phyloP scores from a whole-genome alignment of 2,797 vertebrate species.

The Clarias platycephalus region DNA sequence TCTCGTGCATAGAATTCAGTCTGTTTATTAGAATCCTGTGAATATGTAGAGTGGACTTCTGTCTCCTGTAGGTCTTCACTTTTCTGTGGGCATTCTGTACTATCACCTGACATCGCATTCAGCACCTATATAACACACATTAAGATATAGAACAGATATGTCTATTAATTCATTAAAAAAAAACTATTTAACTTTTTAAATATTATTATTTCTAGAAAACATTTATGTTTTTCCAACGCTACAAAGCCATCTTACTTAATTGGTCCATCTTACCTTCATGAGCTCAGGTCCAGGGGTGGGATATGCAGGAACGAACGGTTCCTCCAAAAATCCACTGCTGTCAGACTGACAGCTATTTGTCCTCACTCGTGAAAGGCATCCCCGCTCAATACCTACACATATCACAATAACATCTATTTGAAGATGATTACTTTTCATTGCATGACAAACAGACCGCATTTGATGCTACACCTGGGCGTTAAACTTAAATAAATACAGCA shows the following conservation, averaged over 20 bases:
- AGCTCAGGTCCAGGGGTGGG: constrained; percentile 62
- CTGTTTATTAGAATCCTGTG: constrained; percentile 18
- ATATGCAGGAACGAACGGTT: constrained; percentile 65
- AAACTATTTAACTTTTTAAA: background rate
- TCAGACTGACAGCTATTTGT: constrained; percentile 82
- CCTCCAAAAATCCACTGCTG: constrained; percentile 83
- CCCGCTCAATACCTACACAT: constrained; percentile 42
- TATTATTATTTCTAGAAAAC: background rate
- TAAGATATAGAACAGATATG: background rate
- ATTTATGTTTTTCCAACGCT: background rate
- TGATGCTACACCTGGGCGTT: background rate
- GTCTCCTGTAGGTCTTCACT: constrained; percentile 10
- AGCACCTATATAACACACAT: constrained; percentile 58
- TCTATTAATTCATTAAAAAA: background rate
- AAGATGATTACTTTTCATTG: background rate
- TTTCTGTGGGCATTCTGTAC: constrained; percentile 34
- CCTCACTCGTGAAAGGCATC: constrained; percentile 56
- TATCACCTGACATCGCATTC: constrained; percentile 55
- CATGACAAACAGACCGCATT: background rate
- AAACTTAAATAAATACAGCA: constrained; percentile 27
- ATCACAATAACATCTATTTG: constrained; percentile 10
- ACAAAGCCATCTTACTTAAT: background rate
- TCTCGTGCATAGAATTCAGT: background rate
- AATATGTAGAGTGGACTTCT: background rate
- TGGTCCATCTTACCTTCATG: constrained; percentile 62